phyloP scores from a whole-genome alignment of 2,888 invertebrate genomes.

The Melanchra persicariae region DNA sequence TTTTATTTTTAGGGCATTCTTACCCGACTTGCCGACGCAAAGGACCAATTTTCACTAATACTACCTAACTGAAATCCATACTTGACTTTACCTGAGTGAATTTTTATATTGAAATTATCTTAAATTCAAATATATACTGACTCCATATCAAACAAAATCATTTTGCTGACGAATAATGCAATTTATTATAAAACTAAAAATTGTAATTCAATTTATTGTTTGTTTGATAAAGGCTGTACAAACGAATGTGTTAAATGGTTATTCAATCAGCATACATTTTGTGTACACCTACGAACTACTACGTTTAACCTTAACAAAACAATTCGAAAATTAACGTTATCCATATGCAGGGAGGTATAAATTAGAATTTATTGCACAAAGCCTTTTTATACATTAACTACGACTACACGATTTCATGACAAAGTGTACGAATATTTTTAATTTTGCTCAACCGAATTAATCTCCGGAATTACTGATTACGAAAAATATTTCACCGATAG shows the following conservation, averaged over 20 bases:
- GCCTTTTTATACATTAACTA: background rate
- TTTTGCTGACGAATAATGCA: background rate
- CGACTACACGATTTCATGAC: background rate
- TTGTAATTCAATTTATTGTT: conserved; percentile 5
- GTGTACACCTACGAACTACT: conserved; percentile 12
- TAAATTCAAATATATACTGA: background rate
- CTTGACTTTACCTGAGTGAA: no score
- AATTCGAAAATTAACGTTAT: conserved; percentile 23
- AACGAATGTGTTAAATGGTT: conserved; percentile 31
- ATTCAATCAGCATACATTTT: conserved; percentile 23
- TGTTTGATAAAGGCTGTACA: conserved; percentile 5
- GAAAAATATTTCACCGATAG: no score
- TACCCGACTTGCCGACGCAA: no score
- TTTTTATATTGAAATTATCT: no score
- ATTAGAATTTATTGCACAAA: conserved; percentile 14
- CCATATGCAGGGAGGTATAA: conserved; percentile 10
- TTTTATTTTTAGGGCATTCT: no score
- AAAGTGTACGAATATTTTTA: background rate
- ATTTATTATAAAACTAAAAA: background rate
- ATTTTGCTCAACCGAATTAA: background rate
- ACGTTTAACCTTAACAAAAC: conserved; percentile 31
- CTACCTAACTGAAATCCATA: no score
- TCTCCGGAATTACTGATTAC: no score
- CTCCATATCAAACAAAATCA: background rate
- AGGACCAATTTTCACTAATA: no score